Evolutionary conservation across 2,113 vertebrate species (phyloP).

Genomic region (Balaeniceps rex): DNA sequence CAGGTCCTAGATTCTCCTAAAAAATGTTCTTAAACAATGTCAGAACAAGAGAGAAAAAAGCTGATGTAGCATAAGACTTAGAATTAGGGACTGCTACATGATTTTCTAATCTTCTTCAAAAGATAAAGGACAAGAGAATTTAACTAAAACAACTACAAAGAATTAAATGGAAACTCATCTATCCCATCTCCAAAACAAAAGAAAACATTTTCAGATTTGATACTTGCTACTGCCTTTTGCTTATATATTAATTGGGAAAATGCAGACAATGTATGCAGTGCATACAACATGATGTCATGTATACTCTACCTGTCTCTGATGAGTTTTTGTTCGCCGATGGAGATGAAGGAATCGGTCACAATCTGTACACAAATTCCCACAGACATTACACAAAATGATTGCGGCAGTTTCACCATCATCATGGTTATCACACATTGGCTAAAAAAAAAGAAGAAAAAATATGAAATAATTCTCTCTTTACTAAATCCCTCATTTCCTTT

Average conservation of each 20-base stretch:
- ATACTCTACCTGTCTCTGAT: conserved; percentile 91
- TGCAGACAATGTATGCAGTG: background rate
- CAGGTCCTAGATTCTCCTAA: background rate
- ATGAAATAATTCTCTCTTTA: background rate
- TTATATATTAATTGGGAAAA: background rate
- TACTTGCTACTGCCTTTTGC: background rate
- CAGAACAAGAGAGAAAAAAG: background rate
- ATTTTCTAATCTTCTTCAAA: background rate
- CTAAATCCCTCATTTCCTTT: background rate
- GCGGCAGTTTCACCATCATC: conserved; percentile 97
- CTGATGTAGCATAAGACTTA: background rate
- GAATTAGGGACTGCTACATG: background rate
- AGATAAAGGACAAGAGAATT: background rate
- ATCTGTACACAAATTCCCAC: conserved; percentile 97
- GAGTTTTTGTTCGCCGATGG: conserved; percentile 95
- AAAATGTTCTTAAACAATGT: background rate
- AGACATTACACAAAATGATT: conserved; percentile 95
- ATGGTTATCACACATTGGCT: conserved; percentile 99
- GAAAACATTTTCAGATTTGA: background rate
- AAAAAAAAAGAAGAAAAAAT: background rate
- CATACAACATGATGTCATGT: fast-evolving
- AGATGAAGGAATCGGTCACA: conserved; percentile 98
- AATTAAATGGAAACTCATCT: background rate
- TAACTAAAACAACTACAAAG: background rate
- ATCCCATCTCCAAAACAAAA: background rate